Evolutionary conservation across 2,888 invertebrate genomes (phyloP), one percentile per base, ranked within the genome.

Genomic region (Cetonia aurata): DNA sequence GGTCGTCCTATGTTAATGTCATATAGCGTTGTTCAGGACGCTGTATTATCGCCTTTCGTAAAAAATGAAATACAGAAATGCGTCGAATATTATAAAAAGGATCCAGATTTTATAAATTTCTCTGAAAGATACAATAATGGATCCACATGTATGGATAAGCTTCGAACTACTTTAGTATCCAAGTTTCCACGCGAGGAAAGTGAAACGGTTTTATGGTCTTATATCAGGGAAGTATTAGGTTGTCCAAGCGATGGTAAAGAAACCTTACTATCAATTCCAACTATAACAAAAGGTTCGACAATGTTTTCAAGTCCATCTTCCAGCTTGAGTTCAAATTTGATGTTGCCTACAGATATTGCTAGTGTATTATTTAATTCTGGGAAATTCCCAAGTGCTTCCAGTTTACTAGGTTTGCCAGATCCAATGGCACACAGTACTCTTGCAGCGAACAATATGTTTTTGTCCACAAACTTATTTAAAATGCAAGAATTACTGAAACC

Each of bases 1-100:
- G 96, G 96, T 0, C 90, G 96, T 53, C 98, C 98, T 0, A 93
- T 98, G 91, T 87, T 94, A 55, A 91, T 98, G 86, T 94, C 94
- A 75, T 96, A 96, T 81, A 93, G 92, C 73, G 89, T 96, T 73
- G 86, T 92, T 2, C 92, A 95, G 78, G 96, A 97, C 79, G 90
- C 91, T 66, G 92, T 93, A 77, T 86, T 96, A 67, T 90, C 94
- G 0, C 89, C 92, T 75, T 93, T 93, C 79, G 89, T 95, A 12
- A 92, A 95, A 83, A 91, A 92, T 74, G 95, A 96, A 86, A 94
- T 97, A 87, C 91, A 92, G 83, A 90, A 91, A 80, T 92, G 94
- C 79, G 92, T 93, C 12, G 93, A 95, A 76, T 96, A 95, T 84
- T 96, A 96, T 81, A 89, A 89, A 72, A 89, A 90, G 73, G 89